Percentiles rank a stretch among this genome's conserved stretches.
These are phyloP conservation scores for Bhutanitis thaidina DNA, from an alignment of 2,888 invertebrate species.

Conservation along the genomic window DNA sequence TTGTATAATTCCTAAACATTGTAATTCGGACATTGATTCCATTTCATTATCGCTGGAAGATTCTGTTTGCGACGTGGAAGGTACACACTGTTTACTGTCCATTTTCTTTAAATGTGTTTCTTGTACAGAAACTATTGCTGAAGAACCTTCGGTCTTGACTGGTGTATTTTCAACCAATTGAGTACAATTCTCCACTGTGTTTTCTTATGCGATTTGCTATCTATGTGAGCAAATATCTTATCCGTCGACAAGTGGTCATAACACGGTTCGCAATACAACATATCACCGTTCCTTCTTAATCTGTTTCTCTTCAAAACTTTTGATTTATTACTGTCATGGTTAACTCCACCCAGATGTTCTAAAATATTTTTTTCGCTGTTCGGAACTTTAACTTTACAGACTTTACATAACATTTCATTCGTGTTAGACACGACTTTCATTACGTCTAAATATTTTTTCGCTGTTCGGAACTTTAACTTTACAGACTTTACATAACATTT, in stretches of 20 bases:
- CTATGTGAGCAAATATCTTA: neutral
- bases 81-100: neutral
- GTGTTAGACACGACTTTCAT: neutral
- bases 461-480: neutral
- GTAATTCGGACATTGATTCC: neutral
- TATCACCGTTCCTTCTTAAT: neutral
- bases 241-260: neutral
- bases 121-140: neutral
- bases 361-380: neutral
- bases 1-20: neutral
- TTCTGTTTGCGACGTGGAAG: neutral
- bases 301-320: neutral
- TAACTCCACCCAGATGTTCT: neutral
- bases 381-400: neutral
- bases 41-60: neutral
- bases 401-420: neutral
- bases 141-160: neutral
- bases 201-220: neutral
- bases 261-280: neutral
- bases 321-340: neutral
- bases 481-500: conserved; percentile 1
- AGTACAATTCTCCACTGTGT: neutral
- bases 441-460: neutral
- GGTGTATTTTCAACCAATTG: neutral
- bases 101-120: neutral